A percentile compares a stretch with the other conserved stretches of the same genome.
phyloP scores from a whole-genome alignment of 92 coral and sea anemone genomes.

The Porites rus region DNA sequence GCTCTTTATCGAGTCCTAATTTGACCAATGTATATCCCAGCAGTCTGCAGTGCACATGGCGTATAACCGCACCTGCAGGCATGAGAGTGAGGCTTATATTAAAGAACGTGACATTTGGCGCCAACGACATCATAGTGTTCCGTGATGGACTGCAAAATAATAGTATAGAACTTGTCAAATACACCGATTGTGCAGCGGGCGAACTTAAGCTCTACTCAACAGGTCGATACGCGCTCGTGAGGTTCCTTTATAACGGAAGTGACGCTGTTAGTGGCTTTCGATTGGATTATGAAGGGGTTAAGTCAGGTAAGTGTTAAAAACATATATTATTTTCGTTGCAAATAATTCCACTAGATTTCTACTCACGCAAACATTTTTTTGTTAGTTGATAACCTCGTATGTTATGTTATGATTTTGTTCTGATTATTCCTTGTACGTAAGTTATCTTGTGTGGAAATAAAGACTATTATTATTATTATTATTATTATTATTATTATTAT shows the following conservation, averaged over 20 bases:
- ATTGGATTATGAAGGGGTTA: conserved; percentile 16
- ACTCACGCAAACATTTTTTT: too few species aligned
- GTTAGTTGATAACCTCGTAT: too few species aligned
- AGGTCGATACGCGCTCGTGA: conserved; percentile 24
- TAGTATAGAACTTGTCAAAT: conserved; percentile 32
- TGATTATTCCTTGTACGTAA: too few species aligned
- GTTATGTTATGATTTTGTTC: too few species aligned
- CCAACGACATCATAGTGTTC: conserved; percentile 43
- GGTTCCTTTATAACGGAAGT: conserved; percentile 15
- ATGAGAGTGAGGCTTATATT: conserved; percentile 59
- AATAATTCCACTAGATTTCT: too few species aligned
- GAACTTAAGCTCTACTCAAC: conserved; percentile 23
- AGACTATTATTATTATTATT: too few species aligned
- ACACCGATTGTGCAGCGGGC: conserved; percentile 16
- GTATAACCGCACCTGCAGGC: conserved; percentile 60
- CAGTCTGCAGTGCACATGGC: conserved; percentile 82
- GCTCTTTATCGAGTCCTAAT: conserved; percentile 64
- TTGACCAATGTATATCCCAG: conserved; percentile 69
- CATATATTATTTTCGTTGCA: too few species aligned
- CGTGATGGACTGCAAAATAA: conserved; percentile 51
- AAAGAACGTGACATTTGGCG: conserved; percentile 13
- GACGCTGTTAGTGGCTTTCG: not conserved
- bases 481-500: too few species aligned
- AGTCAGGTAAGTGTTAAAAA: not conserved
- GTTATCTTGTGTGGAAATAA: too few species aligned